Conservation (phyloP, 2,888 invertebrate genomes). For the Tanypteryx hageni region DNA sequence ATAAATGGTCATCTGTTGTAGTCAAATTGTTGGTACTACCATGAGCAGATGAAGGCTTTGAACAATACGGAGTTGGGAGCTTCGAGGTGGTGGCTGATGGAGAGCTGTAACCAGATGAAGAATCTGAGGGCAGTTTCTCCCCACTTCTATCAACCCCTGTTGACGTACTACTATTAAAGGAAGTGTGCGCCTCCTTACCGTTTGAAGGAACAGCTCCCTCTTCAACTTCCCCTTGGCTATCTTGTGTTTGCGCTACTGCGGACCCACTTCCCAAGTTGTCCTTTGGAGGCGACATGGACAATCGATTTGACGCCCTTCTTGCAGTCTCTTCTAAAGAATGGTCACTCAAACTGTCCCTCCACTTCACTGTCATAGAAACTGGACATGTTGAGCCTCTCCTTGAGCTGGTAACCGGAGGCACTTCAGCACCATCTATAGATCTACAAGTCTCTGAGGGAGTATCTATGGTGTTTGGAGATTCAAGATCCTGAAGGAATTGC, state of each 20-base stretch:
- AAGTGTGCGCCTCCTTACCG: conserved; percentile 63
- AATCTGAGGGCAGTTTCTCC: conserved; percentile 67
- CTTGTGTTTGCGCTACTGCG: conserved; percentile 30
- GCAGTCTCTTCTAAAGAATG: conserved; percentile 62
- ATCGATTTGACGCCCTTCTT: conserved; percentile 28
- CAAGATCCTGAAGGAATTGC: conserved; percentile 76
- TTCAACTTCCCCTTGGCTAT: conserved; percentile 47
- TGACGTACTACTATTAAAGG: conserved; percentile 55
- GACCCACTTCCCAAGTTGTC: conserved; percentile 44
- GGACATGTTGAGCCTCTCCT: conserved; percentile 64
- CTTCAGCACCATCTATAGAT: conserved; percentile 69
- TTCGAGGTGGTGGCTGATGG: conserved; percentile 72
- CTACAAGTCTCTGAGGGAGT: conserved; percentile 74
- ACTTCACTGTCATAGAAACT: conserved; percentile 71
- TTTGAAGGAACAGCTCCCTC: conserved; percentile 56
- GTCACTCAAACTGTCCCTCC: conserved; percentile 72
- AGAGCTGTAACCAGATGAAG: conserved; percentile 77
- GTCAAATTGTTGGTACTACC: conserved; percentile 73
- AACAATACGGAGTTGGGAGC: conserved; percentile 67
- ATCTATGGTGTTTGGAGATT: conserved; percentile 76
- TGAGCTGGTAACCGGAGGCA: conserved; percentile 43
- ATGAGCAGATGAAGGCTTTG: conserved; percentile 67
- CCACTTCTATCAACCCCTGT: conserved; percentile 49
- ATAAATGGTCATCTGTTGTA: conserved; percentile 72
- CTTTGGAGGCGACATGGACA: conserved; percentile 43